Percentiles rank a stretch among this genome's conserved stretches.
Conservation (phyloP, 1,140 invertebrate species). For the Sinella curviseta region DNA sequence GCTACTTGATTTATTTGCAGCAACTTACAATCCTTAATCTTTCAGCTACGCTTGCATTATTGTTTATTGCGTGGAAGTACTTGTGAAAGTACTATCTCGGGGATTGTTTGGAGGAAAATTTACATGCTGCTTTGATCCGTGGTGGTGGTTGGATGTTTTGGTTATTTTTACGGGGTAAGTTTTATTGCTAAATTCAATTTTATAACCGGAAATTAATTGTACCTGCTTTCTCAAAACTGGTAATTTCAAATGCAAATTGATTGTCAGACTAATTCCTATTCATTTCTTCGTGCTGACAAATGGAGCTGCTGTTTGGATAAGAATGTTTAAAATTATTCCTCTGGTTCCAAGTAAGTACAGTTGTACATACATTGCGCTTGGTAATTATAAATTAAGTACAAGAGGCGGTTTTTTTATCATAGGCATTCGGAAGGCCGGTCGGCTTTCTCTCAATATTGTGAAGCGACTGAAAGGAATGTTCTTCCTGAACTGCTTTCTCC, state of each 20-base stretch:
- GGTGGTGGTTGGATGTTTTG: slow-evolving; percentile 96
- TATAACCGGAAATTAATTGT: background rate
- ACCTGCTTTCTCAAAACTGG: background rate
- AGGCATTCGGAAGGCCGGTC: background rate
- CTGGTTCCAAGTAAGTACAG: background rate
- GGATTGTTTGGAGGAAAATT: slow-evolving; percentile 93
- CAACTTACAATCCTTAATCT: no score
- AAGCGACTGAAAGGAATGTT: background rate
- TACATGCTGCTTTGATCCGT: slow-evolving; percentile 90
- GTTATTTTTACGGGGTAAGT: slow-evolving; percentile 91
- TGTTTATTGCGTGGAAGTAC: slow-evolving; percentile 92
- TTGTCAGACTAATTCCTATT: background rate
- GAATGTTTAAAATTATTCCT: slow-evolving; percentile 10
- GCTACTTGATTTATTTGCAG: no score
- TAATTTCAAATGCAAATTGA: background rate
- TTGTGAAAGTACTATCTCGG: slow-evolving; percentile 90
- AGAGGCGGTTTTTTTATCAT: background rate
- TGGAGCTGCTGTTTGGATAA: background rate
- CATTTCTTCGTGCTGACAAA: background rate
- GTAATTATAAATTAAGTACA: no score
- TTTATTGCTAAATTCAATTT: slow-evolving; percentile 63
- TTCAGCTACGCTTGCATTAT: slow-evolving; percentile 89
- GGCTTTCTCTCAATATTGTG: background rate
- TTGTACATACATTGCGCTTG: background rate
- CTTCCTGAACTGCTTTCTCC: background rate